These are phyloP conservation scores for Gonioctena quinquepunctata DNA, from an alignment of 1,140 invertebrate genomes.

Conservation along the genomic window DNA sequence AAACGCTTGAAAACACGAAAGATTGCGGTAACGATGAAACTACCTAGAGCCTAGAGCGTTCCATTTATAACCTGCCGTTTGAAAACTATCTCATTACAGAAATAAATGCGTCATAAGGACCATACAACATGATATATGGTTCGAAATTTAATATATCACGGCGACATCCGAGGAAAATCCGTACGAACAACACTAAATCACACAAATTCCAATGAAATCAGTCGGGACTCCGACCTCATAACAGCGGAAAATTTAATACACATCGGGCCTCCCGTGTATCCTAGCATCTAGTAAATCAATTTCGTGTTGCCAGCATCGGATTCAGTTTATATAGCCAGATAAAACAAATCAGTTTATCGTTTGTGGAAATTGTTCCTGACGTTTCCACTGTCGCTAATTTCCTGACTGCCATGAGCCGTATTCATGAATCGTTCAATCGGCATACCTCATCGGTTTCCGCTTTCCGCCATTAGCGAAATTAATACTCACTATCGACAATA, in stretches of 20 bases:
- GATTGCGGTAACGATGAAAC: no score
- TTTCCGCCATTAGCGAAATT: background rate
- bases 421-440: background rate
- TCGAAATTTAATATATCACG: background rate
- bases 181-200: background rate
- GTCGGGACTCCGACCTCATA: background rate
- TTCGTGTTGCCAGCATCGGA: background rate
- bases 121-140: background rate
- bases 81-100: no score
- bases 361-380: conserved; percentile 7
- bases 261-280: background rate
- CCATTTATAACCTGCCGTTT: no score
- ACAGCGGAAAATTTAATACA: background rate
- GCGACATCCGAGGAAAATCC: background rate
- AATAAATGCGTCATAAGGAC: background rate
- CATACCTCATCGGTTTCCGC: background rate
- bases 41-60: no score
- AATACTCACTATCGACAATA: no score
- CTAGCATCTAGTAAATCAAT: background rate
- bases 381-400: background rate
- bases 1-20: no score
- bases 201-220: background rate
- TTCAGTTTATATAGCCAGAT: background rate
- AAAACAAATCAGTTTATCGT: conserved; percentile 11
- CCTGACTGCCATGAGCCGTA: background rate